Base-by-base conservation (phyloP, 1,140 invertebrate genomes). In the Trialeurodes vaporariorum region DNA sequence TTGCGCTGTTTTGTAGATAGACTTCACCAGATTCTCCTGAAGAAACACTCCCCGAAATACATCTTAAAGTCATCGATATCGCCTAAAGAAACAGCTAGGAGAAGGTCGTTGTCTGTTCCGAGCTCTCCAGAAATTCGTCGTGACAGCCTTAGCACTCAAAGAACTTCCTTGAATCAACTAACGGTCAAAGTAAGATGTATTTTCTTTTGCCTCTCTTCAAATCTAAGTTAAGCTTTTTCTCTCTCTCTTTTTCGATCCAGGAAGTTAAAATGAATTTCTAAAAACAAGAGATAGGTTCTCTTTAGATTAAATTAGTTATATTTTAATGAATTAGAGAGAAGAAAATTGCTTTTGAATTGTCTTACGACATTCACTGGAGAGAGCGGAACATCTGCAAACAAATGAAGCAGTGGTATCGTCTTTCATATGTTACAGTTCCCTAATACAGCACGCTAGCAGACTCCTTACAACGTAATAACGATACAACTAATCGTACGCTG, bases 31-130 rank as follows among this genome's bases (percentile, higher is more conserved):
- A 17, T 49, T 49, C 17, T 65, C 27, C 71, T 92, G 67, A 90
- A 91, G 74, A 91, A 91, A 75, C 83, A 89, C 0, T 91, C 87
- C 74, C 90, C 88, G 73, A 91, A 89, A 72, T 87, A 92, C 70
- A 91, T 92, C 59, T 75, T 92, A 1, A 90, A 90, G 77, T 90
- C 87, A 27, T 90, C 89, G 0, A 72, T 92, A 59, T 90, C 89
- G 0, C 89, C 88, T 1, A 83, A 85, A 69, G 74, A 89, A 25
- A 82, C 83, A 5, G 17, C 21, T 11, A n/a, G 67, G 26, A 69
- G 70, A 63, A 59, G 68, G 63, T 67, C 72, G 2, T 63, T 66
- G 13, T 73, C 72, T 11, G 68, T 63, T 64, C 72, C 71, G 12
- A 70, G 70, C 21, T 72, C 72, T 11, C 72, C 72, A 9, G 70